A percentile compares a stretch with the other conserved stretches of the same genome.
phyloP scores from a whole-genome alignment of 2,888 invertebrate species.

The Lasioglossum marginatum region DNA sequence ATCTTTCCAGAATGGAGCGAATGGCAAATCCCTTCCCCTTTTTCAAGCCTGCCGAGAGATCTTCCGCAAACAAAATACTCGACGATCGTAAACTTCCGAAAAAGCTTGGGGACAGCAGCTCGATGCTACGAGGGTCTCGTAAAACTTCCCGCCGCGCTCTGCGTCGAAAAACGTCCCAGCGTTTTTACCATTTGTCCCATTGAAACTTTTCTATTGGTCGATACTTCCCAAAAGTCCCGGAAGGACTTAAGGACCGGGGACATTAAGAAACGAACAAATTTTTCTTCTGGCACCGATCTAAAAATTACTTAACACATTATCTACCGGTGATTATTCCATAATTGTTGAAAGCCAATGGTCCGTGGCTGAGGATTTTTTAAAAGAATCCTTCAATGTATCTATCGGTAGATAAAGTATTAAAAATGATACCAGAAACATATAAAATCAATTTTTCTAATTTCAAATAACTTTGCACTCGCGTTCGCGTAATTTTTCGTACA shows the following conservation, averaged over 20 bases:
- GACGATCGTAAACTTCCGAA: slow-evolving; percentile 14
- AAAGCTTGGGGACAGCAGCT: slow-evolving; percentile 1
- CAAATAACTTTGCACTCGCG: background rate
- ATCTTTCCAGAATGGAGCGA: background rate
- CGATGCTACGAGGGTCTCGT: slow-evolving; percentile 13
- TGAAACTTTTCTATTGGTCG: slow-evolving; percentile 23
- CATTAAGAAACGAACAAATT: slow-evolving; percentile 9
- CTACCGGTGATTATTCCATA: no score
- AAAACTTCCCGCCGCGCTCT: background rate
- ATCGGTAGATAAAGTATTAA: no score
- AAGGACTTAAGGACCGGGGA: background rate
- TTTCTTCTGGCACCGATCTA: background rate
- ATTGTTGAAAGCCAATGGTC: no score
- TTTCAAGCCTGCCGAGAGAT: background rate
- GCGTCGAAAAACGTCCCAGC: slow-evolving; percentile 7
- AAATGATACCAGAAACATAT: background rate
- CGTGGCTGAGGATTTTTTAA: no score
- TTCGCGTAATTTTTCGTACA: background rate
- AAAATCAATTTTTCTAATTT: background rate
- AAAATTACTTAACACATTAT: background rate
- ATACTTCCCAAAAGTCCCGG: slow-evolving; percentile 1
- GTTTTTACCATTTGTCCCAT: slow-evolving; percentile 16
- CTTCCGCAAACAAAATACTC: slow-evolving; percentile 28
- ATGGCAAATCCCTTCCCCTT: background rate
- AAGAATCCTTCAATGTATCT: no score